Conservation (phyloP, 2,113 vertebrate genomes). For the Lucifuga dentata region DNA sequence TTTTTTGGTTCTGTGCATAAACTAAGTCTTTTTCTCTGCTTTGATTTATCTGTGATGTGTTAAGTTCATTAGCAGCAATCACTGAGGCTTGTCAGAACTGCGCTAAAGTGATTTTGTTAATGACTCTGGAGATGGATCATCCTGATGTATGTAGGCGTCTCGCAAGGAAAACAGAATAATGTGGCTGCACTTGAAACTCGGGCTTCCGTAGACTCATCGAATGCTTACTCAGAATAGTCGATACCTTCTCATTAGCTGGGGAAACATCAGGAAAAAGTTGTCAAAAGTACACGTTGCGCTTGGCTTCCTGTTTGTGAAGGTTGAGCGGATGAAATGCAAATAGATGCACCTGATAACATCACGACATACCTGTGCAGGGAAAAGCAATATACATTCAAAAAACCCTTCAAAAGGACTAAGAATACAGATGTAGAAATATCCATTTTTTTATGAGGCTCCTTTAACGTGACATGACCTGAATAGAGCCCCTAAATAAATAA, state of each 20-base stretch:
- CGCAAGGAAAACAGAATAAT: constrained; percentile 74
- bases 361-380: background rate
- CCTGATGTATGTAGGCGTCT: constrained; percentile 79
- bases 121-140: constrained; percentile 81
- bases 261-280: constrained; percentile 38
- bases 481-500: constrained; percentile 20
- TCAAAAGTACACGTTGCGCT: constrained; percentile 26
- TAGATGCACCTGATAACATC: background rate
- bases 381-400: too few species aligned
- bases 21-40: constrained; percentile 58
- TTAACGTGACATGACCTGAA: constrained; percentile 6
- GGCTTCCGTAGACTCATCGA: constrained; percentile 50
- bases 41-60: constrained; percentile 82
- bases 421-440: background rate
- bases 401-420: too few species aligned
- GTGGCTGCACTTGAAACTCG: constrained; percentile 57
- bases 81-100: constrained; percentile 80
- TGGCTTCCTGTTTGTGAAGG: constrained; percentile 12
- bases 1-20: constrained; percentile 51
- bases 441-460: background rate
- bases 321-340: constrained; percentile 22
- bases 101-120: constrained; percentile 81
- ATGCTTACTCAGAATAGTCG: constrained; percentile 43
- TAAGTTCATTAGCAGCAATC: constrained; percentile 82
- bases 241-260: constrained; percentile 62